These are phyloP conservation scores for Poecilia latipinna DNA, from an alignment of 2,113 vertebrate genomes.

Conservation along the genomic window DNA sequence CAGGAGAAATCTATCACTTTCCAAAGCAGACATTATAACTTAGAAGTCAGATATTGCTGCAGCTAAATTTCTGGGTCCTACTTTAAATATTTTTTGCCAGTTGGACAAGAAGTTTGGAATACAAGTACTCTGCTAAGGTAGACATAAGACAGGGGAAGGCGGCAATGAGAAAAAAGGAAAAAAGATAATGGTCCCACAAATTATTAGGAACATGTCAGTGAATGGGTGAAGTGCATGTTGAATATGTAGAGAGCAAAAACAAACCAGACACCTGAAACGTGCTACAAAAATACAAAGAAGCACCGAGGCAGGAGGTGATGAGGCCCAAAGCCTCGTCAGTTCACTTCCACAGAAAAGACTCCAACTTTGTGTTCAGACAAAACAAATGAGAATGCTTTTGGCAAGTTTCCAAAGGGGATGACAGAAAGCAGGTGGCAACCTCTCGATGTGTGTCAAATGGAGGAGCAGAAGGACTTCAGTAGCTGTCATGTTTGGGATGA, in stretches of 20 bases:
- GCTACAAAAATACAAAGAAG: neutral
- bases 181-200: neutral
- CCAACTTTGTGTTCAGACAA: neutral
- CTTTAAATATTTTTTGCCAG: no score
- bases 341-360: neutral
- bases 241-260: neutral
- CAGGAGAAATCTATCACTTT: neutral
- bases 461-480: conserved; percentile 27
- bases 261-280: neutral
- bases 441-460: conserved; percentile 13
- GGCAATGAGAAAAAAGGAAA: neutral
- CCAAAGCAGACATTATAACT: neutral
- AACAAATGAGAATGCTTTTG: neutral
- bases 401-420: conserved; percentile 27
- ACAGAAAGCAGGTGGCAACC: neutral
- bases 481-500: conserved; percentile 45
- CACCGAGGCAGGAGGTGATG: neutral
- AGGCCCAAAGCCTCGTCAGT: neutral
- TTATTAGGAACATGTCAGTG: neutral
- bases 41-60: neutral
- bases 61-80: no score
- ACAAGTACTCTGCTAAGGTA: neutral
- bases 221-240: neutral
- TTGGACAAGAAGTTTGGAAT: no score
- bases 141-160: neutral